Evolutionary conservation across 1,140 invertebrate species (phyloP).

Genomic region (Scaptomyza hsui): DNA sequence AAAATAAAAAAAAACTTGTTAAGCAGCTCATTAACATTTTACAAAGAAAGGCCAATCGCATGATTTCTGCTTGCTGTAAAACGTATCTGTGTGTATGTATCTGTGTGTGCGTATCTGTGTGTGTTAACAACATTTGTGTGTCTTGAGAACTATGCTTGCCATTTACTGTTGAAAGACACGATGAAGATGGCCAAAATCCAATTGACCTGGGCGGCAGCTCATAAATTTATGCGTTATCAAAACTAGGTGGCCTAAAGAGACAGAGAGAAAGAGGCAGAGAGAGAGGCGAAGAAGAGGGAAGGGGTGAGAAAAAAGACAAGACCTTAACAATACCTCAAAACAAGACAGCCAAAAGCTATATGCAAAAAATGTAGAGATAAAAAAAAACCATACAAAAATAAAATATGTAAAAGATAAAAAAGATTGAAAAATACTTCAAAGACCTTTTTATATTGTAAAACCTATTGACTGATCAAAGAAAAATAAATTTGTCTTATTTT

Average conservation of each 20-base stretch:
- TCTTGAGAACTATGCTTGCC: neutral
- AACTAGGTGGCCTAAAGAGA: constrained; percentile 2
- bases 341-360: neutral
- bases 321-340: neutral
- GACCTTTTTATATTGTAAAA: too few species aligned
- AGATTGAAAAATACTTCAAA: too few species aligned
- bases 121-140: neutral
- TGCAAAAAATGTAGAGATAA: too few species aligned
- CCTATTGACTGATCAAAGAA: too few species aligned
- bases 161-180: neutral
- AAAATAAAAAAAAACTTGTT: constrained; percentile 49
- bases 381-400: neutral
- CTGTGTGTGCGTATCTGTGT: constrained; percentile 22
- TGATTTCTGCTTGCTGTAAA: constrained; percentile 15
- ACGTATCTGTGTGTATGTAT: constrained; percentile 10
- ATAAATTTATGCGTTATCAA: constrained; percentile 64
- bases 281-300: too few species aligned
- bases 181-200: constrained; percentile 44
- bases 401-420: constrained; percentile 26
- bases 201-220: constrained; percentile 52
- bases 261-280: neutral
- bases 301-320: too few species aligned
- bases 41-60: constrained; percentile 47
- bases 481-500: too few species aligned
- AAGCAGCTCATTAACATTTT: constrained; percentile 68